Base-by-base conservation (phyloP, 2,888 invertebrate genomes). In the Dolichopus griseipennis region DNA sequence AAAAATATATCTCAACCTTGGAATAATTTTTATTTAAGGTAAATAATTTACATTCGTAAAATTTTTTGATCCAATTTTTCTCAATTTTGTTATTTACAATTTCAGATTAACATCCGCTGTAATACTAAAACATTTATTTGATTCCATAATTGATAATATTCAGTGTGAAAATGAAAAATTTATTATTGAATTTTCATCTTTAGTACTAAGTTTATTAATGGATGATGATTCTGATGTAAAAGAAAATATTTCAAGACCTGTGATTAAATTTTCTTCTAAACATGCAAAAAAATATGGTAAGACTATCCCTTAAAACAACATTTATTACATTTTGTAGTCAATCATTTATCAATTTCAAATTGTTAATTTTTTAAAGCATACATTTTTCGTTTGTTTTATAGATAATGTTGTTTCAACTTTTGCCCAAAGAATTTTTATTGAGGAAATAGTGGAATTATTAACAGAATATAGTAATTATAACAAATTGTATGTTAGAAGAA, bases 201-300 rank as follows among this genome's bases (percentile, higher is more conserved):
- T 78, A 2, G 74, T 78, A 65, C 67, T 80, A 18, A 73, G 76
- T 18, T 73, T 80, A n/a, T 73, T 78, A 12, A 75, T 76, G 68
- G 79, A 79, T 65, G 80, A 79, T 69, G 75, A 77, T 61, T 74
- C 73, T 27, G 73, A 76, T 70, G 75, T 79, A 70, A 74, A 80
- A 15, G 74, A 78, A 67, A 70, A 71, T 43, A 73, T 75, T 0
- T 72, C 78, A 9, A 73, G 73, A 69, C 72, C 77, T 70, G 74
- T 78, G 12, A 70, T 75, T 63, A 72, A 72, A 27, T 70, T 73
- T 22, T 62, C 22, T 62, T n/a, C 20, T 64, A 33, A 12, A 15
- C 64, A 67, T 61, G 12, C 8, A 22, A 10, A 18, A 68, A 61
- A 41, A 27, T 65, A 15, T 34, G 10, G 63, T 34, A 62, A 62